Conservation (phyloP, 2,888 invertebrate genomes). For the Gonocerus acuteangulatus region DNA sequence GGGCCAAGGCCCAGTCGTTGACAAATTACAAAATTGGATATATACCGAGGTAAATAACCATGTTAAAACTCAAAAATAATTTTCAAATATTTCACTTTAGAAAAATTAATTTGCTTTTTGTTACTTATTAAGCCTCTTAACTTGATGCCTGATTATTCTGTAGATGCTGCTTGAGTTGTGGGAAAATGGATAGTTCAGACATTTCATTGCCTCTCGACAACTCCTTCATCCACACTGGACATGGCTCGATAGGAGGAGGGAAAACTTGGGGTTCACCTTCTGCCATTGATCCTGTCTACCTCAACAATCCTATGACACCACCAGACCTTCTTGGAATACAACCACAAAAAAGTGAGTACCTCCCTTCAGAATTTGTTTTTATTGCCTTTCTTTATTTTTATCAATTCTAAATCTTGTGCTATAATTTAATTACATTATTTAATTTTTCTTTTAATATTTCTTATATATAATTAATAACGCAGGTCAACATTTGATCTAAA, state of each 20-base stretch:
- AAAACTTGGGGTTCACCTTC: conserved; percentile 79
- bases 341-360: conserved; percentile 19
- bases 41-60: conserved; percentile 62
- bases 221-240: conserved; percentile 75
- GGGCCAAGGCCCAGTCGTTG: conserved; percentile 95
- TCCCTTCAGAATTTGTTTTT: too few species aligned
- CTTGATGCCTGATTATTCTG: too few species aligned
- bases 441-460: too few species aligned
- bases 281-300: conserved; percentile 68
- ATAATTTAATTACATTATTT: too few species aligned
- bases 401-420: too few species aligned
- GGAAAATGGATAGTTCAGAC: conserved; percentile 49
- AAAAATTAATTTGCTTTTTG: too few species aligned
- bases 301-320: conserved; percentile 67
- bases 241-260: conserved; percentile 63
- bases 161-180: conserved; percentile 26
- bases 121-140: too few species aligned
- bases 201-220: conserved; percentile 72
- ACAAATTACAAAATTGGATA: conserved; percentile 78
- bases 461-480: too few species aligned
- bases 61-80: too few species aligned
- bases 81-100: too few species aligned
- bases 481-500: too few species aligned
- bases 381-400: too few species aligned
- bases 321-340: conserved; percentile 52